Conservation (phyloP, 2,888 invertebrate species). For the Nomada fabriciana region DNA sequence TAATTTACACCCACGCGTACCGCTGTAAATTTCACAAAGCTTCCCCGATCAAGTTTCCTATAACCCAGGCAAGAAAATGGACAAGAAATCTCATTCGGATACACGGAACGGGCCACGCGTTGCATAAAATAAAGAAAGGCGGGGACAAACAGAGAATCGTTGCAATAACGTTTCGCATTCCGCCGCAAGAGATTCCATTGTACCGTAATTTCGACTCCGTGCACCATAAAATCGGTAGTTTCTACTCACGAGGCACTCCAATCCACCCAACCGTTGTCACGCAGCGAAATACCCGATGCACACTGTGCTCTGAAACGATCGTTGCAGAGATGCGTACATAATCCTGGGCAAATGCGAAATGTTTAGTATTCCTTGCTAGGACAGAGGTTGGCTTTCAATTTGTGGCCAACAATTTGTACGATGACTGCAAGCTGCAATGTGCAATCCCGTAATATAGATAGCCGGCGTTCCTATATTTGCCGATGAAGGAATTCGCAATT, state of each 20-base stretch:
- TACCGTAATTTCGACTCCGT: slow-evolving; percentile 31
- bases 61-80: neutral
- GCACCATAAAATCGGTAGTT: slow-evolving; percentile 43
- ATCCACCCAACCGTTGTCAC: slow-evolving; percentile 48
- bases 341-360: slow-evolving; percentile 59
- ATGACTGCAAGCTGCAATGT: slow-evolving; percentile 41
- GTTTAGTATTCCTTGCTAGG: slow-evolving; percentile 80
- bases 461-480: slow-evolving; percentile 27
- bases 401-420: slow-evolving; percentile 79
- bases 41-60: neutral
- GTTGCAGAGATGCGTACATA: slow-evolving; percentile 47
- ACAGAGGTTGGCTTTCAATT: slow-evolving; percentile 78
- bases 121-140: neutral
- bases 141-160: no score
- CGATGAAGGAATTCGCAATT: slow-evolving; percentile 37
- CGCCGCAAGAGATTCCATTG: slow-evolving; percentile 28
- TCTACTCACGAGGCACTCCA: slow-evolving; percentile 25
- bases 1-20: neutral
- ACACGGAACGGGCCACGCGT: neutral
- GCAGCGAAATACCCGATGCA: slow-evolving; percentile 29
- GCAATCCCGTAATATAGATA: slow-evolving; percentile 44
- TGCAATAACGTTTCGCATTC: slow-evolving; percentile 36
- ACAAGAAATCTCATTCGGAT: neutral
- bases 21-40: neutral
- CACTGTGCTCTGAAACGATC: slow-evolving; percentile 45